Base-by-base conservation (phyloP, 2,797 vertebrate genomes). In the Amniataba percoides region DNA sequence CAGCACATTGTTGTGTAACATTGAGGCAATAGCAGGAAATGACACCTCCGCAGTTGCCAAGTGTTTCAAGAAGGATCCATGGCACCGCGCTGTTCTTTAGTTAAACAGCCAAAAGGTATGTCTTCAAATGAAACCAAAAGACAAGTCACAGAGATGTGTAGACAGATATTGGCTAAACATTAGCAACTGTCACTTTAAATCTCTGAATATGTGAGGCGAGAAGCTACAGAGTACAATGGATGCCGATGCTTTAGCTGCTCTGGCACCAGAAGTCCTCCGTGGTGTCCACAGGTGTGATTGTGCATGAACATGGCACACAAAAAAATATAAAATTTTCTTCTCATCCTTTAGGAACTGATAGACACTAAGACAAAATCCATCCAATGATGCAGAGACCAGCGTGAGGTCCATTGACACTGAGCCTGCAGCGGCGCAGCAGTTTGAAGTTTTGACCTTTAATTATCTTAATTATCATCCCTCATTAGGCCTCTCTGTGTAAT, bases 1-100 rank as follows among this genome's bases (percentile, higher is more conserved):
- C 86, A 15, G 76, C 68, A 49, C 66, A 70, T 74, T 88, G 87
- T 90, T 90, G 90, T 88, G 89, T 88, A 89, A 92, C 81, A 77
- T 86, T 64, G 82, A 89, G 83, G 86, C 83, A 88, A 86, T 71
- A 53, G 23, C 82, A 72, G 78, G 83, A 90, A 90, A 88, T 70
- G 84, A 90, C 85, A 87, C 76, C 72, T 81, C 80, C 6, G 8
- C 87, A 57, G 61, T 36, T 59, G 87, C 84, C 77, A 59, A 80
- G 77, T 63, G 67, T 83, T 91, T 89, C 48, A 31, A 87, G 63
- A 77, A 51, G 71, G 78, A 77, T 72, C 76, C 61, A 16, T 4
- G 51, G 51, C 51, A 1, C 71, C 71, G 23, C 5, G 43, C 74
- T 53, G 9, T 63, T 76, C 70, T 71, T 65, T 45, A 64, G 60